These are phyloP conservation scores for Trichopria drosophilae DNA, from an alignment of 2,888 invertebrate species.

Conservation along the genomic window DNA sequence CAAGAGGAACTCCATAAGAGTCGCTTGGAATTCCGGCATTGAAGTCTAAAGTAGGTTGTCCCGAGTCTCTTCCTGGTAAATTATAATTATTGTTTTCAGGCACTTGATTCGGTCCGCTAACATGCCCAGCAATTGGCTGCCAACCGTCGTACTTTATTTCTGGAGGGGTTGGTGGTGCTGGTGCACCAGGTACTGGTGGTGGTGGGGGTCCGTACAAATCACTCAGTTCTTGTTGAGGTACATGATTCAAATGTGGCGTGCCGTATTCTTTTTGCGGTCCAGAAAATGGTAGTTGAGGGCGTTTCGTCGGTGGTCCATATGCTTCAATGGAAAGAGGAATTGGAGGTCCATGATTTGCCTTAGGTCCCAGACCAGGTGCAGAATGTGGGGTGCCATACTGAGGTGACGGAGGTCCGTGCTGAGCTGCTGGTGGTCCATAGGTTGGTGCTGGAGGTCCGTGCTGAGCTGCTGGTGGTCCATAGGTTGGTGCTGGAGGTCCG, in stretches of 20 bases:
- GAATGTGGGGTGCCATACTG: conserved; percentile 37
- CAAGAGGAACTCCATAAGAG: conserved; percentile 62
- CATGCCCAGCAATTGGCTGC: conserved; percentile 79
- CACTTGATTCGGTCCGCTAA: conserved; percentile 47
- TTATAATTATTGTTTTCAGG: conserved; percentile 27
- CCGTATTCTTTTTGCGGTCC: conserved; percentile 47
- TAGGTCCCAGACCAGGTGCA: conserved; percentile 30
- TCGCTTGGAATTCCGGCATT: conserved; percentile 56
- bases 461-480: conserved; percentile 26
- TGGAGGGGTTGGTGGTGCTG: conserved; percentile 75
- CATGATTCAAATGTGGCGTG: conserved; percentile 50
- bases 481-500: conserved; percentile 55
- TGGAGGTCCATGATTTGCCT: conserved; percentile 42
- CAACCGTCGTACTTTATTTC: conserved; percentile 81
- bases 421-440: conserved; percentile 41
- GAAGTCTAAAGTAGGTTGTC: conserved; percentile 34
- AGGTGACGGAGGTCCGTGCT: conserved; percentile 56
- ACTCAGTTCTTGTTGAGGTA: conserved; percentile 62
- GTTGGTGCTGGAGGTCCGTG: conserved; percentile 54
- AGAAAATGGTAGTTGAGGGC: conserved; percentile 40
- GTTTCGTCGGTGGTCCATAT: conserved; percentile 51
- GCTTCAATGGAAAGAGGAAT: conserved; percentile 51
- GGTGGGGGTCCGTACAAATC: conserved; percentile 65
- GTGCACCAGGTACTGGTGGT: conserved; percentile 70
- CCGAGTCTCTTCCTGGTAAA: conserved; percentile 24